Conservation (phyloP, 1,140 invertebrate species). For the Maconellicoccus hirsutus region DNA sequence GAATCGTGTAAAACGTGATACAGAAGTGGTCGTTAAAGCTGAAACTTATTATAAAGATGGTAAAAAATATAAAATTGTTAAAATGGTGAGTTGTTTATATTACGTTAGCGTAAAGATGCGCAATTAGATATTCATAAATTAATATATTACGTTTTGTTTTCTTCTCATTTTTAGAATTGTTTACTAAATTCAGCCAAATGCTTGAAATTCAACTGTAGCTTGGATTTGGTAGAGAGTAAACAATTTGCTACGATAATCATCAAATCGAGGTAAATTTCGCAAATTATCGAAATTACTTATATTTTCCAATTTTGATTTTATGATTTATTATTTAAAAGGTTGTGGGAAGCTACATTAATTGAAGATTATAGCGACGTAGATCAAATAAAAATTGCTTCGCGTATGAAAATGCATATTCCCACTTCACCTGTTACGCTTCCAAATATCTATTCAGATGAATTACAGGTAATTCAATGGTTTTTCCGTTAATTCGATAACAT, state of each 20-base stretch:
- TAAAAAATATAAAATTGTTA: constrained; percentile 55
- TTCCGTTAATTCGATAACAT: constrained; percentile 23
- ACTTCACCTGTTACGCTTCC: constrained; percentile 57
- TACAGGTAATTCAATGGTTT: constrained; percentile 40
- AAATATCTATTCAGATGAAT: constrained; percentile 50
- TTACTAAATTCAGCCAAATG: constrained; percentile 67
- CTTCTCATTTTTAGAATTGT: constrained; percentile 54
- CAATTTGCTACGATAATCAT: constrained; percentile 66
- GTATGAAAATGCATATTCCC: constrained; percentile 58
- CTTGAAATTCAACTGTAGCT: constrained; percentile 66
- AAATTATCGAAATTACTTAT: neutral
- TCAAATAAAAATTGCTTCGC: constrained; percentile 65
- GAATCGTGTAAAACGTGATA: constrained; percentile 6
- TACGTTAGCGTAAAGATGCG: too few species aligned
- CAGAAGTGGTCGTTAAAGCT: constrained; percentile 48
- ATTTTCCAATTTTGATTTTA: constrained; percentile 5
- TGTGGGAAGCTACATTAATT: constrained; percentile 84
- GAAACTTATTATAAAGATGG: constrained; percentile 59
- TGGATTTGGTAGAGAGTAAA: constrained; percentile 59
- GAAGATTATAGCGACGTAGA: constrained; percentile 78
- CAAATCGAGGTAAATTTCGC: constrained; percentile 49
- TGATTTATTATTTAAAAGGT: constrained; percentile 35
- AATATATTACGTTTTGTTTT: constrained; percentile 14
- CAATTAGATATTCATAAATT: too few species aligned
- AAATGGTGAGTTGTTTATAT: constrained; percentile 46